A percentile compares a stretch with the other conserved stretches of the same genome.
phyloP scores from a whole-genome alignment of 2,888 invertebrate genomes.

The Disparrhopalites patrizii region DNA sequence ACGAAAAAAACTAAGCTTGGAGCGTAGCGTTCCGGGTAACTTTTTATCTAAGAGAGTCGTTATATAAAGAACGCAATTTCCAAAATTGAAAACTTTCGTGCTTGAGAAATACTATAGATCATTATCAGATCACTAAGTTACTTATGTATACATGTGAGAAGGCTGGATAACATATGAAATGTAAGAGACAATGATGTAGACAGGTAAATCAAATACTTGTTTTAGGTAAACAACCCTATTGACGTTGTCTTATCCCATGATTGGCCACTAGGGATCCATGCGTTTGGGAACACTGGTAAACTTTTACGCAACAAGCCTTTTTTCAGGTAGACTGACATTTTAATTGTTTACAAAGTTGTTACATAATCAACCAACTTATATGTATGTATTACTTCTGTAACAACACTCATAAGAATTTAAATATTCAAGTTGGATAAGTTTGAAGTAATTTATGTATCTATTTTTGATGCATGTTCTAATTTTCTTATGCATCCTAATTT shows the following conservation, averaged over 20 bases:
- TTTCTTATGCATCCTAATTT: neutral
- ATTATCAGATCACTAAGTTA: too few species aligned
- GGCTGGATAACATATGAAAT: too few species aligned
- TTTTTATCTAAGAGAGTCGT: too few species aligned
- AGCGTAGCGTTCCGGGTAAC: too few species aligned
- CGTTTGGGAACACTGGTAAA: conserved; percentile 72
- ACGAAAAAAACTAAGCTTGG: neutral
- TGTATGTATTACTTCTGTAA: neutral
- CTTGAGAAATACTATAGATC: too few species aligned
- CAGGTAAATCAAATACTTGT: too few species aligned
- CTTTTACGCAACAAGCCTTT: conserved; percentile 74
- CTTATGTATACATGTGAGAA: too few species aligned
- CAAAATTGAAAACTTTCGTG: too few species aligned
- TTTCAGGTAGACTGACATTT: conserved; percentile 61
- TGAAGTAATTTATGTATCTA: too few species aligned
- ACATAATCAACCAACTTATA: neutral
- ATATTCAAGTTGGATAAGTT: neutral
- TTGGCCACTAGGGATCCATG: conserved; percentile 87
- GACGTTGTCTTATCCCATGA: conserved; percentile 95
- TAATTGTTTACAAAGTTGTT: neutral
- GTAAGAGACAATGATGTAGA: too few species aligned
- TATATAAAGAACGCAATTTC: too few species aligned
- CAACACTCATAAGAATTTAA: neutral
- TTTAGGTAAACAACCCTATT: conserved; percentile 57
- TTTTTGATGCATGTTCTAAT: neutral